Percentiles rank a stretch among this genome's conserved stretches.
These are phyloP conservation scores for Buceros bicornis DNA, from an alignment of 2,797 vertebrate genomes.

Conservation along the genomic window DNA sequence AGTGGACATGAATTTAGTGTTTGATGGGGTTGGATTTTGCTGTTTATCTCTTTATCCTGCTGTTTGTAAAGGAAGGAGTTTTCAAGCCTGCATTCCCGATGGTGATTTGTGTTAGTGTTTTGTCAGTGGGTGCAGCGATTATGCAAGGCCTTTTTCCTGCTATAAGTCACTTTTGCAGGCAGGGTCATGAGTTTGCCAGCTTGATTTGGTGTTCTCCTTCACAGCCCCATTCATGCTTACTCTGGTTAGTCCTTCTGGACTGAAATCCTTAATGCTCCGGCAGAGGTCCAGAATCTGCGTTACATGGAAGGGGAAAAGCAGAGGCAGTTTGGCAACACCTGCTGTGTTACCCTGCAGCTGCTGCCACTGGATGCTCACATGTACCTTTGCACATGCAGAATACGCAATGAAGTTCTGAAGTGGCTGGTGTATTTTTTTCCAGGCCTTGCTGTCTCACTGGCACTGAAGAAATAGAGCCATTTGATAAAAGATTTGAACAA, in stretches of 20 bases:
- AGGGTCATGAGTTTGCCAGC: accelerated
- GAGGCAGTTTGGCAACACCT: background rate
- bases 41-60: background rate
- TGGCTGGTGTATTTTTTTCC: accelerated
- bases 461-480: background rate
- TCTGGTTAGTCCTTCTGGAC: background rate
- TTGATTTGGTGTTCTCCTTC: background rate
- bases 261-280: background rate
- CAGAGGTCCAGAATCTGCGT: background rate
- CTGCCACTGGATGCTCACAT: background rate
- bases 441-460: background rate
- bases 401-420: background rate
- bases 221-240: background rate
- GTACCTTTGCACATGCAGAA: background rate
- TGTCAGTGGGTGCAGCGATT: background rate
- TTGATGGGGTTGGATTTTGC: background rate
- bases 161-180: background rate
- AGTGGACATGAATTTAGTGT: background rate
- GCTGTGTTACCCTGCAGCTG: background rate
- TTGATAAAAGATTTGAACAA: background rate
- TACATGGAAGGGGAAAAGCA: background rate
- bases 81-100: accelerated
- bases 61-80: background rate
- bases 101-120: background rate
- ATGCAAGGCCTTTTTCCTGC: background rate